These are phyloP conservation scores for Mus minutoides DNA, from an alignment of 2,797 vertebrate genomes.

Conservation along the genomic window DNA sequence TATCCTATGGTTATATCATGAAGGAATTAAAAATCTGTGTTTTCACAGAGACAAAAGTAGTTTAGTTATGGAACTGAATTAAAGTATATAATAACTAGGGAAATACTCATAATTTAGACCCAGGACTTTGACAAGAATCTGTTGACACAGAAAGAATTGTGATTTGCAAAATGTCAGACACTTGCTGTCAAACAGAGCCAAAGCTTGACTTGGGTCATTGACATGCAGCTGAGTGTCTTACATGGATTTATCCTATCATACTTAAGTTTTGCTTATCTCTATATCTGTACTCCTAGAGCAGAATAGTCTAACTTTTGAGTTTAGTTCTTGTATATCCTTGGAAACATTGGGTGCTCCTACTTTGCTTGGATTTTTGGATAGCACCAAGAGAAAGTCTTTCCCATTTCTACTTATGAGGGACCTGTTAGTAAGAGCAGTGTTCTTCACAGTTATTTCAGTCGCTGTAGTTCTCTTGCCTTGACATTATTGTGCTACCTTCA, in stretches of 20 bases:
- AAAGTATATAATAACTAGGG: neutral
- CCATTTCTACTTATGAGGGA: neutral
- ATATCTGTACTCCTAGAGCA: neutral
- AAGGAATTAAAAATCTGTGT: neutral
- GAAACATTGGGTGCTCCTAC: neutral
- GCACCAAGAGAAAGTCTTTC: neutral
- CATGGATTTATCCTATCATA: neutral
- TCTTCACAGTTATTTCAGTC: neutral
- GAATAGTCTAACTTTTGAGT: neutral
- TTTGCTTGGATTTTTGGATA: conserved; percentile 30
- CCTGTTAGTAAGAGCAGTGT: neutral
- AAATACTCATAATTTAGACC: neutral
- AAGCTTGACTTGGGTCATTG: neutral
- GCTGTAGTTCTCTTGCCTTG: neutral
- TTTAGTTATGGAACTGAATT: neutral
- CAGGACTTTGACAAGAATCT: neutral
- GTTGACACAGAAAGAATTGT: neutral
- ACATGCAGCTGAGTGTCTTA: neutral
- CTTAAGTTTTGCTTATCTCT: neutral
- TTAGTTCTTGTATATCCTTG: neutral
- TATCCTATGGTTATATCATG: neutral
- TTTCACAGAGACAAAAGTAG: neutral
- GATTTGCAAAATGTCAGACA: neutral
- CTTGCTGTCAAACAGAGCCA: neutral
- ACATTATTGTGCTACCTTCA: neutral